Evolutionary conservation across 2,797 vertebrate species (phyloP), one percentile per base, ranked within the genome.

Genomic region (Chaetodon trifasciatus): DNA sequence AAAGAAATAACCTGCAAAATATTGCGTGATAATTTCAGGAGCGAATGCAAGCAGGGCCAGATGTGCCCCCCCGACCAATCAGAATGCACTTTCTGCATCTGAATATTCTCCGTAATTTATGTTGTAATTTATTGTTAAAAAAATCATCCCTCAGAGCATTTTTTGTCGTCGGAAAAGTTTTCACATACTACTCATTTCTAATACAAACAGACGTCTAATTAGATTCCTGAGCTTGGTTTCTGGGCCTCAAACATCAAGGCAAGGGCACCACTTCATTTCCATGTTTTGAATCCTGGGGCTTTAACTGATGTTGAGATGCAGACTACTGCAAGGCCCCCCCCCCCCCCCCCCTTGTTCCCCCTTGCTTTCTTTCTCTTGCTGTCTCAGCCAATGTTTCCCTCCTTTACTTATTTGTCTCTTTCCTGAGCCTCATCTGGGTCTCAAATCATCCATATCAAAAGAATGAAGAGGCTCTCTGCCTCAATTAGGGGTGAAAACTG

Each of bases 401-500:
- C 44, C 17, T 83, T 74, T 74, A 28, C 67, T 52, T 73, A 23
- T 42, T 60, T 35, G 32, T 78, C 57, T 80, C 35, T 65, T 66
- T 56, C 16, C 19, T 24, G 49, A 78, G 74, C 46, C 67, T 79
- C 72, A 74, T 85, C 70, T 70, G 57, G 58, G 58, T 82, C 63
- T 81, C 76, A 80, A 23, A 82, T 79, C 65, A 52, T 82, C 66
- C 37, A 61, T 58, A 79, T 89, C 76, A 82, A 89, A 82, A 79
- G 70, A 85, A 69, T 63, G 12, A 76, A 56, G 56, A 67, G 69
- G 55, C 70, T 78, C 69, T 82, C 62, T 81, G 65, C 73, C 17
- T 72, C 72, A 79, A 55, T 90, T 88, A 84, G 53, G 23, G 69
- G 15, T 62, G 60, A 68, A 77, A 60, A 76, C 69, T 55, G 60